phyloP scores from a whole-genome alignment of 2,113 vertebrate genomes.

The Herpetotheres cachinnans region DNA sequence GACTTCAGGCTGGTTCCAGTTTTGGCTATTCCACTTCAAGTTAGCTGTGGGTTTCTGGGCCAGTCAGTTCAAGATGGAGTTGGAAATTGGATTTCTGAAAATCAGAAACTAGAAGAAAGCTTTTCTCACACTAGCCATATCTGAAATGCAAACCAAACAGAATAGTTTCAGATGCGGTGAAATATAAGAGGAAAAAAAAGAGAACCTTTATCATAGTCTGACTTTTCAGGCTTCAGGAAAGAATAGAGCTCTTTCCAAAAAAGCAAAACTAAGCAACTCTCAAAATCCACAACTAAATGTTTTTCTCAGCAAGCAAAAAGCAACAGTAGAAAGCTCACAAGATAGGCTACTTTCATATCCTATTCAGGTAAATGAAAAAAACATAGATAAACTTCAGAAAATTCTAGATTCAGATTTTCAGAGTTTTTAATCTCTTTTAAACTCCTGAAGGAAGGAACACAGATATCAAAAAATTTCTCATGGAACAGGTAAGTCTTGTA shows the following conservation, averaged over 20 bases:
- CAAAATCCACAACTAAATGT: not conserved
- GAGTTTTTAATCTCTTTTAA: not conserved
- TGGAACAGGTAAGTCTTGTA: not conserved
- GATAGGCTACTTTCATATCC: not conserved
- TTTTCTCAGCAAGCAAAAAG: not conserved
- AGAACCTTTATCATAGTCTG: not conserved
- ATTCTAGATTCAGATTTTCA: not conserved
- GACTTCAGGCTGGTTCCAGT: not conserved
- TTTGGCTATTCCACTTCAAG: not conserved
- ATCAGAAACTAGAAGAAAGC: not conserved
- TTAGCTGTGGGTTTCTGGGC: not conserved
- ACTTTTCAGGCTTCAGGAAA: not conserved
- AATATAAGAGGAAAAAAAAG: not conserved
- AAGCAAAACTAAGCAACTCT: not conserved
- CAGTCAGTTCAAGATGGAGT: not conserved
- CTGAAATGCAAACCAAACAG: not conserved
- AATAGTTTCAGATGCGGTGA: not conserved
- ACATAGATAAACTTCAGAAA: not conserved
- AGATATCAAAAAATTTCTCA: not conserved
- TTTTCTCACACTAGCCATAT: accelerated
- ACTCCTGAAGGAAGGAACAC: not conserved
- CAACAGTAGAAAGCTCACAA: not conserved
- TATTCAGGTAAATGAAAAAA: not conserved
- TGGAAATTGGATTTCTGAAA: not conserved
- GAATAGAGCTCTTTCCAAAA: not conserved